These are phyloP conservation scores for Drosophila longiperda DNA, from an alignment of 2,888 invertebrate genomes.

Conservation along the genomic window DNA sequence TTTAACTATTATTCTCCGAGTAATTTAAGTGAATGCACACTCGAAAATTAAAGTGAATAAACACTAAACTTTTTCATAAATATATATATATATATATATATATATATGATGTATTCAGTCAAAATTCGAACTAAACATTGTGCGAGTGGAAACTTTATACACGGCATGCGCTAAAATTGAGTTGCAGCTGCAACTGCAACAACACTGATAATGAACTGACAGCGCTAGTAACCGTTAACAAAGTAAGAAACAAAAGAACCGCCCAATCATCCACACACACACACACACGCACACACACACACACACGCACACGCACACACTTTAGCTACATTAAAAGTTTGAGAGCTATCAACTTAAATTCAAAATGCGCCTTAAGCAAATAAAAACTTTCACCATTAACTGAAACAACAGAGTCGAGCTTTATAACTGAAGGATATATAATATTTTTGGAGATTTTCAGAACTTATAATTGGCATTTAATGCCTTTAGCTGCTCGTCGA, in stretches of 20 bases:
- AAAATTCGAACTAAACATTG: slow-evolving; percentile 8
- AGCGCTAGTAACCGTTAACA: not conserved
- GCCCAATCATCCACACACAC: not conserved
- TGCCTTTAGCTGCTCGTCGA: not conserved
- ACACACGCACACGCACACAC: slow-evolving; percentile 2
- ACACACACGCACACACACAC: not conserved
- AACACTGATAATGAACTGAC: slow-evolving; percentile 19
- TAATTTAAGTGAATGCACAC: not conserved
- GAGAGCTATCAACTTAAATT: slow-evolving; percentile 65
- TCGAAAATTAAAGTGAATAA: not conserved
- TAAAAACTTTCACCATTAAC: slow-evolving; percentile 58
- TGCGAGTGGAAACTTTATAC: slow-evolving; percentile 14
- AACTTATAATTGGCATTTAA: not conserved
- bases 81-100: not conserved
- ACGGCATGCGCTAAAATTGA: slow-evolving; percentile 41
- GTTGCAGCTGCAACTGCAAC: slow-evolving; percentile 51
- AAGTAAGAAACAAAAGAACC: not conserved
- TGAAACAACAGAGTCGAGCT: too few species aligned
- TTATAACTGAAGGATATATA: not conserved
- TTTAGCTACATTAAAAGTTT: slow-evolving; percentile 53
- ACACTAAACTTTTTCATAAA: not conserved
- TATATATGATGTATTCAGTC: not conserved
- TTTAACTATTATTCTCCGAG: not conserved
- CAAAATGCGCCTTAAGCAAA: slow-evolving; percentile 60
- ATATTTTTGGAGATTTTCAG: not conserved